A percentile compares a stretch with the other conserved stretches of the same genome.
phyloP scores from a whole-genome alignment of 1,140 invertebrate genomes.

The Bombus superbus region DNA sequence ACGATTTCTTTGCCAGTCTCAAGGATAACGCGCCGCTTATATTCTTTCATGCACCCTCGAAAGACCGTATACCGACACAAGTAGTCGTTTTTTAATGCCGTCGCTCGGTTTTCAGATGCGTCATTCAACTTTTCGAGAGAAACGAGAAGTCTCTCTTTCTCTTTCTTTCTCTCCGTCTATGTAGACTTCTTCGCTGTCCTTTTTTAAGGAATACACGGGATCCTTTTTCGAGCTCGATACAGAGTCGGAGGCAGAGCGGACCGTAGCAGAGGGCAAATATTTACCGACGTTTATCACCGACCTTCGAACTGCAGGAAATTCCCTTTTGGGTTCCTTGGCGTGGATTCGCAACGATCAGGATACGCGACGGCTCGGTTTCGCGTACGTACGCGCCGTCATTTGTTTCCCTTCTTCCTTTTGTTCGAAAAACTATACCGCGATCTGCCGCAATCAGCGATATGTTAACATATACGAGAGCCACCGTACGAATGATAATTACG shows the following conservation, averaged over 20 bases:
- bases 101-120: too few relatives aligned
- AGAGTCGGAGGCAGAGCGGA: background rate
- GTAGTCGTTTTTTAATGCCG: background rate
- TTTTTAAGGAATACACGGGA: background rate
- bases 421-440: conserved; percentile 35
- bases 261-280: conserved; percentile 27
- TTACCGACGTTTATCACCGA: conserved; percentile 35
- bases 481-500: conserved; percentile 35
- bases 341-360: background rate
- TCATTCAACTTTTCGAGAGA: background rate
- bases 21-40: conserved; percentile 32
- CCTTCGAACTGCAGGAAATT: conserved; percentile 5
- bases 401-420: background rate
- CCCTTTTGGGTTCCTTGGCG: background rate
- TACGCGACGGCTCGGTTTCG: background rate
- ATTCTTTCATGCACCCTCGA: background rate
- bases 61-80: background rate
- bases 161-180: background rate
- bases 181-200: background rate
- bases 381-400: background rate
- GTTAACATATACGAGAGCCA: background rate
- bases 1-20: conserved; percentile 39
- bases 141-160: background rate
- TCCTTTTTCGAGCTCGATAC: conserved; percentile 5
- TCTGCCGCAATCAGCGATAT: conserved; percentile 24